Evolutionary conservation across 2,113 vertebrate species (phyloP).

Genomic region (Theristicus caerulescens): DNA sequence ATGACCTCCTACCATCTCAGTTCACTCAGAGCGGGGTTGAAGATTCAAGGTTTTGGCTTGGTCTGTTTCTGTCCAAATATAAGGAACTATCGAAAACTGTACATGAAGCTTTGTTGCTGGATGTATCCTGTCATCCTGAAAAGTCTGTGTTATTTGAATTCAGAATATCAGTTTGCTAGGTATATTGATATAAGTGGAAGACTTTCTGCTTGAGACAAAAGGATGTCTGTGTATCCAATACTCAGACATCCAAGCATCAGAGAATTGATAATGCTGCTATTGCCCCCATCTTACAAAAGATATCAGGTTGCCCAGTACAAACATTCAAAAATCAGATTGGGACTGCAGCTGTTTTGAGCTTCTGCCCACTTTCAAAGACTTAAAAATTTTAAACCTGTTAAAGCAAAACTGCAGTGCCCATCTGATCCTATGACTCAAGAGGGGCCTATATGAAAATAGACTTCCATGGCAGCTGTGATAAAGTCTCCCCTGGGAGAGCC

Average conservation of each 20-base stretch:
- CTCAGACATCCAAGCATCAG: neutral
- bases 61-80: neutral
- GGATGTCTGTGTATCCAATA: neutral
- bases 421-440: neutral
- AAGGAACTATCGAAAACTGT: neutral
- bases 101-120: neutral
- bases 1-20: neutral
- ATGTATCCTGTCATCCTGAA: neutral
- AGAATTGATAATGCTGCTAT: neutral
- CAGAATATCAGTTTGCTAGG: neutral
- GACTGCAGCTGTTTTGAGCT: neutral
- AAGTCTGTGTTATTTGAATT: neutral
- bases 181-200: neutral
- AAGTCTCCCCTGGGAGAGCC: rapidly evolving
- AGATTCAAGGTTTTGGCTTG: neutral
- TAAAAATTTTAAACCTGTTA: neutral
- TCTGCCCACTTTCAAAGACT: neutral
- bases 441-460: neutral
- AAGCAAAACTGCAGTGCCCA: neutral
- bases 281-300: neutral
- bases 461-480: neutral
- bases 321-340: neutral
- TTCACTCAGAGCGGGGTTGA: neutral
- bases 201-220: neutral
- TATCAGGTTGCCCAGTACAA: neutral